Evolutionary conservation across 2,797 vertebrate species (phyloP).

Genomic region (Molossus alvarezi): DNA sequence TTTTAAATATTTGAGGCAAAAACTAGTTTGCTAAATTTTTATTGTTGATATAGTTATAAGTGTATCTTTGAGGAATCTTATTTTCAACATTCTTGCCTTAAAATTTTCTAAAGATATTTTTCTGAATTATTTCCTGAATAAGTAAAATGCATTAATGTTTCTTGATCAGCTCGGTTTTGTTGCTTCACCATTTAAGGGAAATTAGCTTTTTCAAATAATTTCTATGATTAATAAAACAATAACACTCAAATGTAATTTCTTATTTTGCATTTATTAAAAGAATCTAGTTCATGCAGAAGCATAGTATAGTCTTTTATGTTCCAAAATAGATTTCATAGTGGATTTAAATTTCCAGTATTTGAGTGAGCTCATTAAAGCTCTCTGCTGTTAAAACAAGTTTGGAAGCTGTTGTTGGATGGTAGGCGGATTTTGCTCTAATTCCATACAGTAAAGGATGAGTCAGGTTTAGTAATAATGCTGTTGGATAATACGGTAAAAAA

Average conservation of each 20-base stretch:
- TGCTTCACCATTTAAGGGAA: slow-evolving; percentile 62
- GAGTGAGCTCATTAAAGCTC: slow-evolving; percentile 9
- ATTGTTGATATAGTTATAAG: neutral
- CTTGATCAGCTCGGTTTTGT: neutral
- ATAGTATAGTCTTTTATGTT: slow-evolving; percentile 15
- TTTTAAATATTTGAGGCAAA: slow-evolving; percentile 56
- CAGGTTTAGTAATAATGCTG: slow-evolving; percentile 9
- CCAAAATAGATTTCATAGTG: slow-evolving; percentile 19
- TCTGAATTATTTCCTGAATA: slow-evolving; percentile 11
- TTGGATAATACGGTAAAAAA: neutral
- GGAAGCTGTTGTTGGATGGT: neutral
- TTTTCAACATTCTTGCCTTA: slow-evolving; percentile 66
- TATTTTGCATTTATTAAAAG: slow-evolving; percentile 38
- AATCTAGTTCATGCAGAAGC: neutral
- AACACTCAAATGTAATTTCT: slow-evolving; percentile 33
- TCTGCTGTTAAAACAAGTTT: slow-evolving; percentile 1
- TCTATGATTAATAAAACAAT: slow-evolving; percentile 66
- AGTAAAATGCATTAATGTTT: slow-evolving; percentile 57
- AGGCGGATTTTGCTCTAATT: neutral
- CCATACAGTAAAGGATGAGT: neutral
- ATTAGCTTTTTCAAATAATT: slow-evolving; percentile 48
- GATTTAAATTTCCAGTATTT: slow-evolving; percentile 37
- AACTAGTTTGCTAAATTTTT: slow-evolving; percentile 40
- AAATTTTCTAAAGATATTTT: neutral
- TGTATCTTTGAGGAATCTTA: slow-evolving; percentile 50